phyloP scores from a whole-genome alignment of 2,888 invertebrate genomes.

The Lithophane ornitopus region DNA sequence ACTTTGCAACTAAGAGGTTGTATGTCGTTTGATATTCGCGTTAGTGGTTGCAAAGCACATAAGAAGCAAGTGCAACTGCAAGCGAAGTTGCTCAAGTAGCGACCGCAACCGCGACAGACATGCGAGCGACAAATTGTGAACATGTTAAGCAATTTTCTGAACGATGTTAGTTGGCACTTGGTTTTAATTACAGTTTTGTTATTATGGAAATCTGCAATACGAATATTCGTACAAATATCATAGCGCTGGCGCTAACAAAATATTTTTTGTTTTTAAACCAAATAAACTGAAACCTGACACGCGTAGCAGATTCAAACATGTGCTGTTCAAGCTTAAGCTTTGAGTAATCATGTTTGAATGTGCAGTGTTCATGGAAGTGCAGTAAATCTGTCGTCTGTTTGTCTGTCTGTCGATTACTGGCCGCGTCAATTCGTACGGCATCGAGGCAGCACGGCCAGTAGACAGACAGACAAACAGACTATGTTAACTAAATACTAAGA shows the following conservation, averaged over 20 bases:
- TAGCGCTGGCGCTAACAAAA: neutral
- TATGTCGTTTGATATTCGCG: constrained; percentile 31
- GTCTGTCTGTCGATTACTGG: constrained; percentile 19
- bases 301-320: neutral
- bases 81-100: constrained; percentile 36
- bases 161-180: constrained; percentile 17
- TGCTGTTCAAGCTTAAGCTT: neutral
- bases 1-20: constrained; percentile 31
- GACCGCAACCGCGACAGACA: constrained; percentile 36
- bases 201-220: neutral
- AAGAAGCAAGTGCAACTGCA: constrained; percentile 42
- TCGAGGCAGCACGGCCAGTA: too few relatives aligned
- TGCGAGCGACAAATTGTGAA: constrained; percentile 14
- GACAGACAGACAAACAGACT: too few relatives aligned
- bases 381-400: constrained; percentile 12
- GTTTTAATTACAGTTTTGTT: constrained; percentile 35
- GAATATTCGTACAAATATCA: neutral
- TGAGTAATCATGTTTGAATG: neutral
- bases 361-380: constrained; percentile 14
- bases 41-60: constrained; percentile 41
- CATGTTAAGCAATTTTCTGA: constrained; percentile 14
- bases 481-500: neutral
- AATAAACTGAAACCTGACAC: neutral
- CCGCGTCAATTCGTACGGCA: too few relatives aligned
- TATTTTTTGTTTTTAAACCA: neutral